Evolutionary conservation across 2,797 vertebrate species (phyloP).

Genomic region (Paguma larvata): DNA sequence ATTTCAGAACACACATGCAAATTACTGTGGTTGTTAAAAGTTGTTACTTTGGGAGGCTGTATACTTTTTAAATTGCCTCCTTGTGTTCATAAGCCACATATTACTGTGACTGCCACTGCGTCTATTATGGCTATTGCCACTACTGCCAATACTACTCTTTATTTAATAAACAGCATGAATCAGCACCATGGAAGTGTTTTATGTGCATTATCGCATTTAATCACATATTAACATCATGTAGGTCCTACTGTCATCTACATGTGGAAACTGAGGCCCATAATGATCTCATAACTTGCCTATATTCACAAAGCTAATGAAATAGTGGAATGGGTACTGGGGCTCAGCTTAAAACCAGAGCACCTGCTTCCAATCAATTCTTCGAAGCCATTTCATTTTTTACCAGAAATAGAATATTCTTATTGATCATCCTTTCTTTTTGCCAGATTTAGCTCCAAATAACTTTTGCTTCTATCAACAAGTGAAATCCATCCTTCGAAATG

Average conservation of each 20-base stretch:
- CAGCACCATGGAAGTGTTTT: not conserved
- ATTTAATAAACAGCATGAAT: not conserved
- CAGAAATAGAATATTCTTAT: conserved; percentile 35
- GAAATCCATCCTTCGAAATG: conserved; percentile 50
- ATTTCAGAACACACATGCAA: not conserved
- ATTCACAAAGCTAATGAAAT: conserved; percentile 48
- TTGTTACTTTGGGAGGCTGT: not conserved
- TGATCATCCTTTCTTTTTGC: not conserved
- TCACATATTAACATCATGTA: not conserved
- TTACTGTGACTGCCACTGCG: not conserved
- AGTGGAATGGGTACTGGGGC: not conserved
- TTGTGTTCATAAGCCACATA: not conserved
- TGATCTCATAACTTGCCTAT: conserved; percentile 22
- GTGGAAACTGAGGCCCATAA: not conserved
- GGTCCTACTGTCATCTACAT: not conserved
- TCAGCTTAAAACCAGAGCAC: not conserved
- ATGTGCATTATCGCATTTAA: not conserved
- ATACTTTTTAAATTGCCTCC: not conserved
- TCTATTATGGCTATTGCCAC: not conserved
- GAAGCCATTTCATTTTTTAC: not conserved
- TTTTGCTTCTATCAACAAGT: conserved; percentile 51
- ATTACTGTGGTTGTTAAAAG: not conserved
- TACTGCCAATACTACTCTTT: not conserved
- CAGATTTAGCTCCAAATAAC: conserved; percentile 46
- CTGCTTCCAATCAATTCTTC: not conserved